Conservation (phyloP, 2,797 vertebrate genomes). For the Percopsis omiscomaycus region DNA sequence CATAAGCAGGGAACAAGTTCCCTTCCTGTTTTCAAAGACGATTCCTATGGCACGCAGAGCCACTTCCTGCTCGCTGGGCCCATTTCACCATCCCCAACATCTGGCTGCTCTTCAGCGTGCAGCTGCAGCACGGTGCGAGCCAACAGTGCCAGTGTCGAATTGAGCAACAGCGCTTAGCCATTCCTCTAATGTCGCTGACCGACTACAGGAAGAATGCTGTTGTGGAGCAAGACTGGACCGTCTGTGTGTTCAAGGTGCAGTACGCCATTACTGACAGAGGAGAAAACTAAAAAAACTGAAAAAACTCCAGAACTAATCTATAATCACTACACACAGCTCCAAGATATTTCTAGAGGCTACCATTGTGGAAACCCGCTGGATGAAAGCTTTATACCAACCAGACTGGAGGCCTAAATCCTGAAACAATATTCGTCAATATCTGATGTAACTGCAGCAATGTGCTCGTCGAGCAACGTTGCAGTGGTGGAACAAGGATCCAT, state of each 20-base stretch:
- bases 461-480: conserved; percentile 53
- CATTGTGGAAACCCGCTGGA: conserved; percentile 38
- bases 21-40: conserved; percentile 95
- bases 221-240: no score
- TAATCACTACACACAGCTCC: no score
- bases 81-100: conserved; percentile 80
- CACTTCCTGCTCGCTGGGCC: conserved; percentile 80
- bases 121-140: conserved; percentile 67
- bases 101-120: conserved; percentile 77
- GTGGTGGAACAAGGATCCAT: conserved; percentile 70
- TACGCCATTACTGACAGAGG: no score
- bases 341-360: neutral
- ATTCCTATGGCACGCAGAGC: conserved; percentile 83
- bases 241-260: no score
- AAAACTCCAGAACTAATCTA: no score
- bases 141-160: conserved; percentile 63
- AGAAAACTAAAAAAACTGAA: no score
- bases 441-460: conserved; percentile 61
- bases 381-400: conserved; percentile 15
- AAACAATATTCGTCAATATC: conserved; percentile 51
- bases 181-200: conserved; percentile 47
- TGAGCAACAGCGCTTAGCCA: conserved; percentile 55
- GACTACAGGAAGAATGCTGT: no score
- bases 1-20: conserved; percentile 85
- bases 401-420: conserved; percentile 45